Conservation (phyloP, 2,888 invertebrate species). For the Callimorpha dominula region DNA sequence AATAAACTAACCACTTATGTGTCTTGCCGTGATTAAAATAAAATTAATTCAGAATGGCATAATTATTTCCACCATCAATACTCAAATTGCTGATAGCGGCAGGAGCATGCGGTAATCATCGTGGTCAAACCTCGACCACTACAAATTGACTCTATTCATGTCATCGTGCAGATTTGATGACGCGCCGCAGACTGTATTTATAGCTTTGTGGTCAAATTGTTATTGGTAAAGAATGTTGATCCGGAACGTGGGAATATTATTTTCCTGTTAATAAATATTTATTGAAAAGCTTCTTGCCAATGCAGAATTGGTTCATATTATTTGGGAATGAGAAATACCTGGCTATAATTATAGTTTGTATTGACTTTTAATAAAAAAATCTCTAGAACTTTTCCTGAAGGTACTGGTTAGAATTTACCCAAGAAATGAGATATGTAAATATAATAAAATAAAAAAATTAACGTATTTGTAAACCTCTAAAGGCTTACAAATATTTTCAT, state of each 20-base stretch:
- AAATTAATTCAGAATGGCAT: background rate
- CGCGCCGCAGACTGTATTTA: slow-evolving; percentile 43
- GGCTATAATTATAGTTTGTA: too few species aligned
- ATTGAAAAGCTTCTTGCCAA: too few species aligned
- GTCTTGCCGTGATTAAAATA: background rate
- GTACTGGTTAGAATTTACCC: too few species aligned
- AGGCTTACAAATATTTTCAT: too few species aligned
- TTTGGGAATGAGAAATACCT: too few species aligned
- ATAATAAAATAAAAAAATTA: too few species aligned
- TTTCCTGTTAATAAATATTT: background rate
- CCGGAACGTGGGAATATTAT: background rate
- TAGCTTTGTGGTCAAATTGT: slow-evolving; percentile 37
- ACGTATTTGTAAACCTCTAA: too few species aligned
- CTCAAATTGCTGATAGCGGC: slow-evolving; percentile 45
- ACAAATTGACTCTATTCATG: slow-evolving; percentile 61
- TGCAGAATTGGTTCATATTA: too few species aligned
- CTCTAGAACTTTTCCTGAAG: too few species aligned
- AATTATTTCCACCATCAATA: slow-evolving; percentile 35
- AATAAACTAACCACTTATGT: background rate
- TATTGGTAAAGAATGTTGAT: slow-evolving; percentile 31
- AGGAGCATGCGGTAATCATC: slow-evolving; percentile 51
- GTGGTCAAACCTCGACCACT: slow-evolving; percentile 53
- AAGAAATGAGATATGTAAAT: too few species aligned
- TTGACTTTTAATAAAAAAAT: too few species aligned
- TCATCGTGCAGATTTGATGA: slow-evolving; percentile 50